Percentiles rank a stretch among this genome's conserved stretches.
These are phyloP conservation scores for Eremophila alpestris DNA, from an alignment of 2,797 vertebrate genomes.

Conservation along the genomic window DNA sequence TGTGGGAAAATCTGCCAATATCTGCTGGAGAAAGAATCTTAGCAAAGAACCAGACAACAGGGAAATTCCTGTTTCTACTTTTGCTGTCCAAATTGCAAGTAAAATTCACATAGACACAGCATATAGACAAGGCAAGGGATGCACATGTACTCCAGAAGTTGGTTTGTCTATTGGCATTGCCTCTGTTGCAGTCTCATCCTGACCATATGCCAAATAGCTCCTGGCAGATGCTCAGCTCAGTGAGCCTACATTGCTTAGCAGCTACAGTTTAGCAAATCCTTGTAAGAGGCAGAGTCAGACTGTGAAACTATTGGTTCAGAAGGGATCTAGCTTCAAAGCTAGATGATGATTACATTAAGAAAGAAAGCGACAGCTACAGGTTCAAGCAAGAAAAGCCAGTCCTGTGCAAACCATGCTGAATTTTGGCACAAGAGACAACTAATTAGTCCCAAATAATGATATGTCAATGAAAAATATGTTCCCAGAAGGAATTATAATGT, in stretches of 20 bases:
- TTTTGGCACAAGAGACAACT: background rate
- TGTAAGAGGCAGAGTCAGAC: slow-evolving; percentile 8
- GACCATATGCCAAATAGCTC: slow-evolving; percentile 25
- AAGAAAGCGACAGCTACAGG: background rate
- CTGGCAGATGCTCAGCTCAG: slow-evolving; percentile 44
- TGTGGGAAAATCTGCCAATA: background rate
- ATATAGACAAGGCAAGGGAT: background rate
- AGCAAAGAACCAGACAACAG: background rate
- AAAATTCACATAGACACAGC: background rate
- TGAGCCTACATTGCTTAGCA: background rate
- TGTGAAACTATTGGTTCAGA: slow-evolving; percentile 25
- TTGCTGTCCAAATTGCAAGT: background rate
- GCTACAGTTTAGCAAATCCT: slow-evolving; percentile 29
- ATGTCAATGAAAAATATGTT: background rate
- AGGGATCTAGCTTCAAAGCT: background rate
- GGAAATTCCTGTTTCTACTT: background rate
- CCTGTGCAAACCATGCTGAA: background rate
- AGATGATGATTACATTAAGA: background rate
- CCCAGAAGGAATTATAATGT: background rate
- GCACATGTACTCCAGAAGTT: background rate
- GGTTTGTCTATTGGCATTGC: slow-evolving; percentile 32
- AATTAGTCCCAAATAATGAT: background rate
- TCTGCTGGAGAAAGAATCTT: background rate
- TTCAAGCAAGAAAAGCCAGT: background rate
- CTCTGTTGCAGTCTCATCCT: background rate